Evolutionary conservation across 2,113 vertebrate genomes (phyloP), one percentile per base, ranked within the genome.

Genomic region (Tylochromis polylepis): DNA sequence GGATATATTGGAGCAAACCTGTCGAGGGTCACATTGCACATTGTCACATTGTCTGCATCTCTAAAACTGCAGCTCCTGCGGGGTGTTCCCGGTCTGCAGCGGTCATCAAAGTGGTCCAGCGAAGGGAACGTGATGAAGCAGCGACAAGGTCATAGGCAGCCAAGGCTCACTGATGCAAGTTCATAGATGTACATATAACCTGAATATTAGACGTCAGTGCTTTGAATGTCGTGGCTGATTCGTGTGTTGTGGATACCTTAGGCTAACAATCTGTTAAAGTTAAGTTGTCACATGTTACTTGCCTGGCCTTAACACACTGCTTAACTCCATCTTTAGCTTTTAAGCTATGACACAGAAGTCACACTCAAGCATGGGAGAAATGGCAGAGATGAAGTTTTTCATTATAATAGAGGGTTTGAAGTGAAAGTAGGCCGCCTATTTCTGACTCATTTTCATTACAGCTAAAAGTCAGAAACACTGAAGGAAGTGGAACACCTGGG

Each of bases 391-490:
- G 36, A 67, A 29, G 51, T 49, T 62, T 55, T 77, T 81, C 24
- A 7, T 60, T 79, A 84, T 86, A 87, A 89, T 83, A 81, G 89
- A 87, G 59, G 82, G 81, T 81, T 89, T 83, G 87, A 82, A 84
- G 41, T 84, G 27, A 94, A 95, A 94, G 89, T 95, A 92, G 91
- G 91, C 34, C 89, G 93, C 88, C 82, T 93, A 93, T 94, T 94
- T 92, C 86, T 77, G 87, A 92, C 84, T 88, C 87, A 89, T 92
- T 85, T 58, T 84, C 90, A 92, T 93, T 29, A 86, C 89, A 46
- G 84, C 38, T 91, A 89, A 86, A 89, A 67, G 85, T 92, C 93
- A 88, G 82, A 89, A 91, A 81, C 88, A 82, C 75, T 87, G 79
- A 78, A 4, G n/a, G 87, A 92, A 93, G 89, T 89, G 79, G 91